These are phyloP conservation scores for Clostera curtula DNA, from an alignment of 2,888 invertebrate genomes.

Conservation along the genomic window DNA sequence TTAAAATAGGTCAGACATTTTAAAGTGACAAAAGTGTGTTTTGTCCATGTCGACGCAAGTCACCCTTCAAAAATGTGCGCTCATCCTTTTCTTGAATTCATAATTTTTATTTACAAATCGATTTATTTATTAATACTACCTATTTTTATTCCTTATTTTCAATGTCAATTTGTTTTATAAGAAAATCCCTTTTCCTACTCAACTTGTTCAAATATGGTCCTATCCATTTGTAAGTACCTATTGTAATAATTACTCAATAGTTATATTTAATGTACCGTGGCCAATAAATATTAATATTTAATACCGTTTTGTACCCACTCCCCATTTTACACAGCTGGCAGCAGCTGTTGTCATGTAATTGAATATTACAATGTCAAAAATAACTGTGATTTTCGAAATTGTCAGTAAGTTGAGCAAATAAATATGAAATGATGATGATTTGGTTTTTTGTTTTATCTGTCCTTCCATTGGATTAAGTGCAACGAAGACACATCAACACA, in stretches of 20 bases:
- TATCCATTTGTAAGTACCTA: constrained; percentile 41
- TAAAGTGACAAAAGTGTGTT: too few relatives aligned
- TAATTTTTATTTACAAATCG: constrained; percentile 23
- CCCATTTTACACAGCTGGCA: constrained; percentile 64
- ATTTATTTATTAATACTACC: constrained; percentile 28
- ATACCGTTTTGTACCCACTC: constrained; percentile 72
- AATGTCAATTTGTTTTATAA: constrained; percentile 22
- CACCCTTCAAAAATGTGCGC: constrained; percentile 50
- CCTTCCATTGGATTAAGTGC: too few relatives aligned
- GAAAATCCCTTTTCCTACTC: constrained; percentile 21
- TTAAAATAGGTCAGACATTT: too few relatives aligned
- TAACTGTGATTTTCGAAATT: constrained; percentile 75
- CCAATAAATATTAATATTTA: constrained; percentile 70
- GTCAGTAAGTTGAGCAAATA: constrained; percentile 75
- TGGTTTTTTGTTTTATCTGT: constrained; percentile 15
- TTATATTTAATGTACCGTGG: constrained; percentile 63
- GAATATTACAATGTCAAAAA: constrained; percentile 70
- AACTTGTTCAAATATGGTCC: constrained; percentile 36
- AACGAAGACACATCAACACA: too few relatives aligned
- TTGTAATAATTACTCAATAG: constrained; percentile 52
- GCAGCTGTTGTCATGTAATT: constrained; percentile 62
- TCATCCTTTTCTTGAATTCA: constrained; percentile 25
- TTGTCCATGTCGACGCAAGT: constrained; percentile 27
- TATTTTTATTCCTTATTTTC: constrained; percentile 23
- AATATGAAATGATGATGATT: constrained; percentile 60